Evolutionary conservation across 2,797 vertebrate genomes (phyloP), one percentile per base, ranked within the genome.

Genomic region (Paedocypris micromegethes): DNA sequence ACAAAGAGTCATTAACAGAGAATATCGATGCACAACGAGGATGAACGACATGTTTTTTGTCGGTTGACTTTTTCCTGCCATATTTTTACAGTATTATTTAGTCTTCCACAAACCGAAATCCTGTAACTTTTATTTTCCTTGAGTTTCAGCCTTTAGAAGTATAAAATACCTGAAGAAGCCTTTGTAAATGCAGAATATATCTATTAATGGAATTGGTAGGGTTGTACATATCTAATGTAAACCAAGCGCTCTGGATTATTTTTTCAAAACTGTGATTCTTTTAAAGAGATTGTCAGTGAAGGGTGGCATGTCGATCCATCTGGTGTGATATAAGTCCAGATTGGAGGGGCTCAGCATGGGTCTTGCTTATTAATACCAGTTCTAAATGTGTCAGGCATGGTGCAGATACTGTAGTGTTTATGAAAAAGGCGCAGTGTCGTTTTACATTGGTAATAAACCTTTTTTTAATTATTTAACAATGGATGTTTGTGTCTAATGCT

Each of bases 361-460:
- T 85, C 88, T 87, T 88, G 85, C 87, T 83, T 88, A 88, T 86
- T 82, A 84, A 83, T 82, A 79, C 86, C 89, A 88, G 82, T 89
- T 83, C 85, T 90, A 85, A 84, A 81, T 89, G 87, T 89, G 87
- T 83, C 91, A 87, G 91, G 91, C 91, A 93, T 90, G 88, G 86
- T 83, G 86, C 58, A 89, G 86, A 86, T 86, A 91, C 84, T 82
- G 86, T 88, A 89, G 85, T 91, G 75, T 85, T 78, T 86, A 81
- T 81, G 83, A 87, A 87, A 85, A 74, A n/a, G 64, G 60, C 86
- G 87, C 89, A 75, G 90, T 82, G 77, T 87, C 85, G 86, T 89
- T 90, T 90, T 89, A 89, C 87, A 89, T 90, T 88, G 86, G 87
- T 88, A 90, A 90, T 90, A 89, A 90, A 90, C 50, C 39, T 72